A percentile compares a stretch with the other conserved stretches of the same genome.
These are phyloP conservation scores for Steromphala cineraria DNA, from an alignment of 2,888 invertebrate genomes.

Conservation along the genomic window DNA sequence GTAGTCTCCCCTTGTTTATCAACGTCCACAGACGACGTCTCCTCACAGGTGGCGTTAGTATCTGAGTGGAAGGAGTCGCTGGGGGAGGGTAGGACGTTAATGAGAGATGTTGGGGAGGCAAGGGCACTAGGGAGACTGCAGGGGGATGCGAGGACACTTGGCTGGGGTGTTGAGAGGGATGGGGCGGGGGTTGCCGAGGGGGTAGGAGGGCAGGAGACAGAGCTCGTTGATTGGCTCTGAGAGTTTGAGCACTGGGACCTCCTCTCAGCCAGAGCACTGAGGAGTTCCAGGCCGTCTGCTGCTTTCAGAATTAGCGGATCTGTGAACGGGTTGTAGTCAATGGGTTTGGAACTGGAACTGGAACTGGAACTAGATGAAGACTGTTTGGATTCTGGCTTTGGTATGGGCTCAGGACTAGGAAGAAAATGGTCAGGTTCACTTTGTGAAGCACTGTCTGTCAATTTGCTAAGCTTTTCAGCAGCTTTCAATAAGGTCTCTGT, in stretches of 20 bases:
- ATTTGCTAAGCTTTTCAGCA: conserved; percentile 1
- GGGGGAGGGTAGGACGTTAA: conserved; percentile 38
- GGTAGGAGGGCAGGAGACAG: conserved; percentile 26
- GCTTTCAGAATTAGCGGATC: conserved; percentile 67
- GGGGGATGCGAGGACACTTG: neutral
- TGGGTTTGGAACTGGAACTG: neutral
- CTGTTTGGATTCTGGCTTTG: neutral
- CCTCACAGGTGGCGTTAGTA: conserved; percentile 27
- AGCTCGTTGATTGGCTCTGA: neutral
- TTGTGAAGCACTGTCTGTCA: neutral
- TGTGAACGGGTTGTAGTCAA: conserved; percentile 59
- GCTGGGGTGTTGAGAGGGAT: neutral
- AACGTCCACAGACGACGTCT: conserved; percentile 18
- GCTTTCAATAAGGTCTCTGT: neutral
- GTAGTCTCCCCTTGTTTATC: neutral
- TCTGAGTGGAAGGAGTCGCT: conserved; percentile 48
- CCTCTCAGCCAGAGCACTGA: conserved; percentile 68
- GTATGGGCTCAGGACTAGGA: neutral
- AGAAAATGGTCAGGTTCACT: neutral
- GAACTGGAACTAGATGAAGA: neutral
- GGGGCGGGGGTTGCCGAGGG: neutral
- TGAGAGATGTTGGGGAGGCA: neutral
- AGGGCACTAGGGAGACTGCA: neutral
- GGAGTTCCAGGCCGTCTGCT: conserved; percentile 65
- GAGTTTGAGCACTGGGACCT: conserved; percentile 46